Evolutionary conservation across 2,888 invertebrate species (phyloP).

Genomic region (Hybos culiciformis): DNA sequence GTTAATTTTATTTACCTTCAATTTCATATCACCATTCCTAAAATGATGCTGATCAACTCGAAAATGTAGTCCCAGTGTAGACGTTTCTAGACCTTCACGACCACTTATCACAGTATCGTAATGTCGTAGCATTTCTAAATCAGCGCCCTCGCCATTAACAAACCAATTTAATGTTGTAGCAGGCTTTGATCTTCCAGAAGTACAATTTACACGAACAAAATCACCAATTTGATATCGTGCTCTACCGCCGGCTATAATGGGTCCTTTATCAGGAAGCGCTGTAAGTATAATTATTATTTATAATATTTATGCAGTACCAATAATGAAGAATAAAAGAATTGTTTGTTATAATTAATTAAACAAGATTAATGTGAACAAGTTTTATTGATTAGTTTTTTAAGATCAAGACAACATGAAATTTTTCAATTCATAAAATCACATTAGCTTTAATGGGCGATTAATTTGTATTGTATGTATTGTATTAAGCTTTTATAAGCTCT

Average conservation of each 20-base stretch:
- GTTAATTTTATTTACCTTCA: conserved; percentile 47
- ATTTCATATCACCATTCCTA: conserved; percentile 56
- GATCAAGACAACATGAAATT: no score
- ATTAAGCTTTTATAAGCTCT: no score
- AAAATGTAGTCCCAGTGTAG: conserved; percentile 53
- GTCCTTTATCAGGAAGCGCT: conserved; percentile 47
- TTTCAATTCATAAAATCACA: no score
- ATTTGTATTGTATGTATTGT: no score
- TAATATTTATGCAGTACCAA: no score
- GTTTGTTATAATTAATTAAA: no score
- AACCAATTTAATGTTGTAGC: conserved; percentile 46
- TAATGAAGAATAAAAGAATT: no score
- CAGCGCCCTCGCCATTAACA: conserved; percentile 43
- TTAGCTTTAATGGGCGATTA: no score
- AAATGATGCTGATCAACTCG: conserved; percentile 54
- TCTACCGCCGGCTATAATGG: conserved; percentile 44
- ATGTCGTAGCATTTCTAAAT: conserved; percentile 33
- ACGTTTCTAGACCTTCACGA: conserved; percentile 50
- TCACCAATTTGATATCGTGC: conserved; percentile 46
- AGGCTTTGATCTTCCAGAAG: conserved; percentile 47
- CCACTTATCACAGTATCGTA: conserved; percentile 41
- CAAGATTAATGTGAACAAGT: no score
- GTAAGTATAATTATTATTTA: conserved; percentile 14
- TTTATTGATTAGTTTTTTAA: no score
- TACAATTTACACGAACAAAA: conserved; percentile 45